Conservation (phyloP, 2,888 invertebrate genomes). For the Ornithoptera alexandrae region DNA sequence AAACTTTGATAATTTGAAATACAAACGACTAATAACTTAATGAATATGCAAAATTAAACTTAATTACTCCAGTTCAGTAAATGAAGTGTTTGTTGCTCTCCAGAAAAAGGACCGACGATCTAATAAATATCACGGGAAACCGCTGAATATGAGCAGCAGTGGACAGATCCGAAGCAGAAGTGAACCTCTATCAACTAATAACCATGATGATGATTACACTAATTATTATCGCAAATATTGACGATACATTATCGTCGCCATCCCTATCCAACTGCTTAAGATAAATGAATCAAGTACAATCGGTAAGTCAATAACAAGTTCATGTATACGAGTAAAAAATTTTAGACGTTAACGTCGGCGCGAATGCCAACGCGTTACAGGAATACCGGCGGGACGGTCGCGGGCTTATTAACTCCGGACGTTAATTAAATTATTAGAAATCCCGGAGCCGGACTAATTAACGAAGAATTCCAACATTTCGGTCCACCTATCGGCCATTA, state of each 20-base stretch:
- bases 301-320: not conserved
- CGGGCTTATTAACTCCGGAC: constrained; percentile 71
- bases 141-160: too few relatives aligned
- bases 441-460: constrained; percentile 75
- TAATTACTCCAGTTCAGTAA: too few relatives aligned
- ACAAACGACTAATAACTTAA: too few relatives aligned
- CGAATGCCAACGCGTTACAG: constrained; percentile 60
- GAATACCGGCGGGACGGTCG: constrained; percentile 61
- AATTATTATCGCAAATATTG: too few relatives aligned
- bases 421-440: constrained; percentile 80
- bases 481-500: constrained; percentile 76
- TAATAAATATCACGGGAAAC: too few relatives aligned
- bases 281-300: not conserved
- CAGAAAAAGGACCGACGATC: too few relatives aligned
- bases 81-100: too few relatives aligned
- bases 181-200: too few relatives aligned
- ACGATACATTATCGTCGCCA: not conserved
- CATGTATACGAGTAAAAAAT: constrained; percentile 7
- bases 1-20: too few relatives aligned
- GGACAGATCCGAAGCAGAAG: too few relatives aligned
- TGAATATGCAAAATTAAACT: too few relatives aligned
- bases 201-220: too few relatives aligned
- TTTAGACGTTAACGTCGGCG: constrained; percentile 40
- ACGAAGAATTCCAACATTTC: constrained; percentile 79
- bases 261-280: not conserved